Evolutionary conservation across 2,888 invertebrate genomes (phyloP).

Genomic region (Acronicta psi): DNA sequence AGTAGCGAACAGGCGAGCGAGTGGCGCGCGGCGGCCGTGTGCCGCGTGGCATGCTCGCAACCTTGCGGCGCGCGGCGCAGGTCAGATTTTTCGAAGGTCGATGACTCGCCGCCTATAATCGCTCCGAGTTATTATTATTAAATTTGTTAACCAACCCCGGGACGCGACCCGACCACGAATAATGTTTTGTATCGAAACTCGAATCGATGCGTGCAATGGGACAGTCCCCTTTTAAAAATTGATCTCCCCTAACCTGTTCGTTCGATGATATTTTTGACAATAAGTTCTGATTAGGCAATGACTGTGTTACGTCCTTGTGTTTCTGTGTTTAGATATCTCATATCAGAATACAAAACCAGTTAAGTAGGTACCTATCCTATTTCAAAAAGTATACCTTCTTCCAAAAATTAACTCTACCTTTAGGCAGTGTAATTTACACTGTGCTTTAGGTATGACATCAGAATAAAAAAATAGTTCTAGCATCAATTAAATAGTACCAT

Average conservation of each 20-base stretch:
- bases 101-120: constrained; percentile 84
- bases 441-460: too few relatives aligned
- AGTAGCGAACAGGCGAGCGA: constrained; percentile 41
- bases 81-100: constrained; percentile 89
- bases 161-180: constrained; percentile 61
- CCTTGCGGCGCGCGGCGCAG: constrained; percentile 84
- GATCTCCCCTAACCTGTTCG: constrained; percentile 44
- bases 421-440: too few relatives aligned
- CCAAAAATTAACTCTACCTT: too few relatives aligned
- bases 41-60: constrained; percentile 68
- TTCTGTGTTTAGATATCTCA: too few relatives aligned
- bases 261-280: too few relatives aligned
- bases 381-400: too few relatives aligned
- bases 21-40: constrained; percentile 32
- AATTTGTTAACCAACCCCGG: constrained; percentile 72
- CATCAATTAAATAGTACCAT: too few relatives aligned
- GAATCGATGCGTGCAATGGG: constrained; percentile 61
- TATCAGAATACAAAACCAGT: too few relatives aligned
- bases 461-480: too few relatives aligned
- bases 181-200: constrained; percentile 56
- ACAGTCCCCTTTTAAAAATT: constrained; percentile 42
- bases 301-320: too few relatives aligned
- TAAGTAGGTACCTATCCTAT: too few relatives aligned
- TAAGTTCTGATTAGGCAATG: too few relatives aligned
- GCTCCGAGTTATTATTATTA: constrained; percentile 81